A percentile compares a stretch with the other conserved stretches of the same genome.
These are phyloP conservation scores for Damaliscus lunatus DNA, from an alignment of 2,113 vertebrate species.

Conservation along the genomic window DNA sequence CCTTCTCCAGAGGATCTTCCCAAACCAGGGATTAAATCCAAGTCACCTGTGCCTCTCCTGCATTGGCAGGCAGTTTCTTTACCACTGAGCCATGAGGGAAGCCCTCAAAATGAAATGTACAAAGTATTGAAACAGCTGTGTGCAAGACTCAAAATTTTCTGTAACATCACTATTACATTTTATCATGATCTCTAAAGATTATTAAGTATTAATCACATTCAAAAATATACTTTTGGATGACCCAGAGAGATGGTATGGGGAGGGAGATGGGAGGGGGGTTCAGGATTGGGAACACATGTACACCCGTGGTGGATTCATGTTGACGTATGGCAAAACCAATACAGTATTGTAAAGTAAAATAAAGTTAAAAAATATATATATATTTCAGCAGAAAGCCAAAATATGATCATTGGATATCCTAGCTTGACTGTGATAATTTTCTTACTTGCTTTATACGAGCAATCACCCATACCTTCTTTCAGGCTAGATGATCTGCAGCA, in stretches of 20 bases:
- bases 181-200: neutral
- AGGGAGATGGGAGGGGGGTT: too few species aligned
- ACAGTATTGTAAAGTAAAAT: too few species aligned
- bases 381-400: neutral
- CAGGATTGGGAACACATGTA: too few species aligned
- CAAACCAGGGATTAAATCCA: neutral
- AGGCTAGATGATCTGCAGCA: neutral
- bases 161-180: neutral
- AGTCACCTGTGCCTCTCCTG: neutral
- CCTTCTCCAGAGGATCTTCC: neutral
- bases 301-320: too few species aligned
- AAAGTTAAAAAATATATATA: too few species aligned
- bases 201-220: conserved; percentile 7
- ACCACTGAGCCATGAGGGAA: neutral
- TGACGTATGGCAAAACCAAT: too few species aligned
- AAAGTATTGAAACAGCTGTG: neutral
- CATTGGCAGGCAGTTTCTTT: neutral
- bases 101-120: neutral
- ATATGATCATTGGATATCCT: neutral
- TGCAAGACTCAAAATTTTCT: neutral
- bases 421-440: neutral
- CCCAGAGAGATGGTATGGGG: too few species aligned
- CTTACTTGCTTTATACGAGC: neutral
- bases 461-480: neutral
- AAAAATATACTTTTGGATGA: neutral